Conservation (phyloP, 2,113 vertebrate genomes). For the Tonatia bakeri region DNA sequence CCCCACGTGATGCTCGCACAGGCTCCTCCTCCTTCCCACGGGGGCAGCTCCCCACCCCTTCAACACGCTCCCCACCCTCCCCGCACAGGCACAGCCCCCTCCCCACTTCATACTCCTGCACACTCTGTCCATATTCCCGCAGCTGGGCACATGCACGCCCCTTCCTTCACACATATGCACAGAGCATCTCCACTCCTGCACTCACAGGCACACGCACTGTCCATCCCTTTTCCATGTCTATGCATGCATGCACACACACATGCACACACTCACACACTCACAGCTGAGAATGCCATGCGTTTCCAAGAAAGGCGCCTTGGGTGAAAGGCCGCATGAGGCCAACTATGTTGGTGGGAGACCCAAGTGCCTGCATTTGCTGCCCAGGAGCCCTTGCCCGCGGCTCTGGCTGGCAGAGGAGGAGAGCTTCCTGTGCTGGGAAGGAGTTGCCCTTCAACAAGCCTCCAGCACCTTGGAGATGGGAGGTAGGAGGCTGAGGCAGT, state of each 20-base stretch:
- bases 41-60: neutral
- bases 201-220: fast-evolving
- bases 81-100: neutral
- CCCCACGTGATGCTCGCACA: neutral
- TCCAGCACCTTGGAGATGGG: neutral
- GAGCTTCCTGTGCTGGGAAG: neutral
- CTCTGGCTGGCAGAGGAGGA: conserved; percentile 26
- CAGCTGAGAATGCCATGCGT: neutral
- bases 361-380: neutral
- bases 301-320: neutral
- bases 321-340: conserved; percentile 7
- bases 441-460: conserved; percentile 35
- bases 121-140: neutral
- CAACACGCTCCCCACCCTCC: neutral
- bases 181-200: neutral
- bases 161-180: neutral
- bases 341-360: neutral
- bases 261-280: neutral
- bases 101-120: neutral
- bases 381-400: neutral
- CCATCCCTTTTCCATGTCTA: neutral
- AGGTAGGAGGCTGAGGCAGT: neutral
- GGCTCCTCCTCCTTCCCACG: neutral
- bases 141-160: neutral
- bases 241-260: fast-evolving